Evolutionary conservation across 2,113 vertebrate genomes (phyloP), one percentile per base, ranked within the genome.

Genomic region (Pseudorasbora parva): DNA sequence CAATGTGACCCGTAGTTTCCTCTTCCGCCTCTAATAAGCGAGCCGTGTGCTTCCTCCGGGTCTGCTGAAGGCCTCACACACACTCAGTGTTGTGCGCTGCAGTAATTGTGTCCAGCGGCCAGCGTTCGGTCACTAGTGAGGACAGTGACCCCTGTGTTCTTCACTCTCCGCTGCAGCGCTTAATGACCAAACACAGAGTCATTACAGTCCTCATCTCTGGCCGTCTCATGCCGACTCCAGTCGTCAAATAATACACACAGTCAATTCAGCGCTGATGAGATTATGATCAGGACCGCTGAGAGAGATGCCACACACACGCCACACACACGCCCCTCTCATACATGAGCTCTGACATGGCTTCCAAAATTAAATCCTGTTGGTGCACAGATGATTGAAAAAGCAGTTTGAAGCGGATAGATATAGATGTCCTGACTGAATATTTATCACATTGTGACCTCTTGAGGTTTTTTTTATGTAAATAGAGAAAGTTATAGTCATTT

Each of bases 71-170:
- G 49, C 49, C 15, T 51, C 49, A 51, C 2, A 51, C 57, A 25
- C 56, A 59, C 56, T 59, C 56, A 4, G 56, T 59, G 56, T 59
- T 59, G 56, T 23, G 56, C 56, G n/a, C n/a, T 11, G 10, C 56
- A 23, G 56, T 59, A 59, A 59, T 23, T 59, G 56, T 25, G n/a
- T 78, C 56, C 77, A 64, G 57, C 59, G 57, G 57, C 37, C 49
- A 59, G 57, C 57, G 23, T 59, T 59, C 57, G 1, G 57, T 23
- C 57, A 59, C 51, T 80, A 21, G n/a, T 76, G 72, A 81, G 71
- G 72, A 45, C 3, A 30, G 43, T 78, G 64, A 85, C 76, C 76
- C 54, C 49, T 27, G 79, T 73, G 51, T 72, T 56, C 78, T 86
- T 84, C 62, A 66, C 60, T 84, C 75, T 86, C 72, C 37, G 17